phyloP scores from a whole-genome alignment of 2,888 invertebrate genomes.

The Beris chalybata region DNA sequence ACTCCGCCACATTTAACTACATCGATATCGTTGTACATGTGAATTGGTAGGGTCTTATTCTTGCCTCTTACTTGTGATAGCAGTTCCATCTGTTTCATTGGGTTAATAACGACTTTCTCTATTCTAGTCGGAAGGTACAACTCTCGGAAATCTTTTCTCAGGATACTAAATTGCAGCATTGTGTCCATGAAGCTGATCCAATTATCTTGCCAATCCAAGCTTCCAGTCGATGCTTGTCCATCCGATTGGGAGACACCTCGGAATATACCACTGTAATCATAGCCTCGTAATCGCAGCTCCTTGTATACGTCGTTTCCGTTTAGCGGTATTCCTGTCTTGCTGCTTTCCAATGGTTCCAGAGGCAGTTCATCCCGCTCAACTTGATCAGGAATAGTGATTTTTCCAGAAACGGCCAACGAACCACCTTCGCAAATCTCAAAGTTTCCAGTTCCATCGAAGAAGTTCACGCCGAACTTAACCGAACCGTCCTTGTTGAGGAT shows the following conservation, averaged over 20 bases:
- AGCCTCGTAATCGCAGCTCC: conserved; percentile 82
- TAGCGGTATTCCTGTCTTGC: conserved; percentile 60
- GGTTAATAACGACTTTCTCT: conserved; percentile 80
- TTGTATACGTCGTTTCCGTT: conserved; percentile 77
- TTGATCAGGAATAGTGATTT: conserved; percentile 68
- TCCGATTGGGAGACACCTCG: conserved; percentile 77
- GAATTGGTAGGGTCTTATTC: conserved; percentile 61
- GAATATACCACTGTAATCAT: conserved; percentile 82
- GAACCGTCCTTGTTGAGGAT: conserved; percentile 83
- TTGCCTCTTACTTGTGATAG: conserved; percentile 46
- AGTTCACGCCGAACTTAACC: conserved; percentile 79
- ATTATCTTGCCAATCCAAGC: conserved; percentile 83
- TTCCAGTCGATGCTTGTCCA: conserved; percentile 69
- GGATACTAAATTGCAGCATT: conserved; percentile 89
- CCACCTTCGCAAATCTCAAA: conserved; percentile 92
- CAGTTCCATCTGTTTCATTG: conserved; percentile 64
- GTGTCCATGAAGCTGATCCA: conserved; percentile 97
- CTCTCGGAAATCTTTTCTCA: conserved; percentile 74
- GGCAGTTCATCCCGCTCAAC: conserved; percentile 65
- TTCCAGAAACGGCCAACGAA: conserved; percentile 78
- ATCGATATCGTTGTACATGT: conserved; percentile 71
- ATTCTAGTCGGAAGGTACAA: conserved; percentile 89
- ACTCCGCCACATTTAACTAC: conserved; percentile 81
- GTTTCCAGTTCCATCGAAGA: conserved; percentile 79
- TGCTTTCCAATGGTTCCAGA: conserved; percentile 58